Base-by-base conservation (phyloP, 2,888 invertebrate genomes). In the Macrophya alboannulata region DNA sequence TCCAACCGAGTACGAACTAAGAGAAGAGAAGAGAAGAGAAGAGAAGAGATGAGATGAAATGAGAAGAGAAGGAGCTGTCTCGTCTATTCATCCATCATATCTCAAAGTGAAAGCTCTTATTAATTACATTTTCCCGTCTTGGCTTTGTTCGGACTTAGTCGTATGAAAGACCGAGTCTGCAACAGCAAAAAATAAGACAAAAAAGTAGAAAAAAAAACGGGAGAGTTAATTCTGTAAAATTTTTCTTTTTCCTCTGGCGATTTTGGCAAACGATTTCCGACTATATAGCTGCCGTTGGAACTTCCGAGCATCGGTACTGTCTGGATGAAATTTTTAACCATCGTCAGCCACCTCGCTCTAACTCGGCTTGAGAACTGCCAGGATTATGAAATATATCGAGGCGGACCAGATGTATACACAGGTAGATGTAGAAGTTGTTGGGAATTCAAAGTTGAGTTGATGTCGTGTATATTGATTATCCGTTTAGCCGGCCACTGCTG, bases 381-480 rank as follows among this genome's bases (percentile, higher is more conserved):
- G 37, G 45, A 79, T 79, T 55, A 62, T 62, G 62, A 62, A 62
- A 62, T 62, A 62, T 62, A 81, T 81, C 62, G 40, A 15, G 5
- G 59, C 40, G 21, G 62, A 43, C 17, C 40, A 59, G 59, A 40
- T 81, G 51, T 62, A 81, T 62, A 81, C 59, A 40, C 40, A 62
- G 31, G 51, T 48, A 79, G 48, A 59, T 21, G 72, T 84, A 68
- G 51, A 85, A 87, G 86, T 87, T 62, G 87, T 88, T 87, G 89
- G 87, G 88, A 88, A 90, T 89, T 89, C 88, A 87, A 89, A 89
- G 87, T 90, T 87, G 87, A 88, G 89, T 90, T 91, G 90, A 91
- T 91, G 91, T 89, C 89, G 91, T 89, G 88, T 89, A 90, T 91
- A 91, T 91, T 89, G 91, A 91, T 91, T 91, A 91, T 91, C 89